These are phyloP conservation scores for Phanerotoma sp. DNA, from an alignment of 2,888 invertebrate genomes.

Conservation along the genomic window DNA sequence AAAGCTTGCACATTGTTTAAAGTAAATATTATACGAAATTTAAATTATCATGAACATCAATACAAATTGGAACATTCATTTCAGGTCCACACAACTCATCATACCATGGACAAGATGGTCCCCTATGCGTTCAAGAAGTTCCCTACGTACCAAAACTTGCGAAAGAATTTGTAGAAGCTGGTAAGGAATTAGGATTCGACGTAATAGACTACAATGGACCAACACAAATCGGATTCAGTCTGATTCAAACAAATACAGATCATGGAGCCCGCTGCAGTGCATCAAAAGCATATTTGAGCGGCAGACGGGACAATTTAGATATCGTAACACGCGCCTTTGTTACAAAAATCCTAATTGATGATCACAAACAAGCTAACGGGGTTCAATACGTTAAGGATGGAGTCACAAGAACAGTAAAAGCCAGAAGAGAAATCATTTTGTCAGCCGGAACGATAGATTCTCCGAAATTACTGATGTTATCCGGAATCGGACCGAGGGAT, in stretches of 20 bases:
- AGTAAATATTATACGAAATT: too few species aligned
- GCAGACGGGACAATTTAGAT: constrained; percentile 54
- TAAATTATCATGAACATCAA: too few species aligned
- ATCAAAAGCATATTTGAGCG: constrained; percentile 60
- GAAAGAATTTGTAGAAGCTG: constrained; percentile 53
- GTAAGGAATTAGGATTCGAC: constrained; percentile 52
- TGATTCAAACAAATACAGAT: constrained; percentile 60
- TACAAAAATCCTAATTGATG: constrained; percentile 44
- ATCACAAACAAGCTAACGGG: constrained; percentile 47
- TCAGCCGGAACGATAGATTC: constrained; percentile 79
- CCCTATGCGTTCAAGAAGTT: constrained; percentile 53
- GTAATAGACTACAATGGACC: constrained; percentile 57
- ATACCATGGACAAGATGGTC: constrained; percentile 55
- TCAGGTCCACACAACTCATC: constrained; percentile 60
- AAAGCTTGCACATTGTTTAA: too few species aligned
- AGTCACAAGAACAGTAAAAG: constrained; percentile 59
- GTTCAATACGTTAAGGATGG: constrained; percentile 61
- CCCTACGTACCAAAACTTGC: constrained; percentile 53
- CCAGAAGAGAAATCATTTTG: constrained; percentile 64
- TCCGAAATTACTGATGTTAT: constrained; percentile 72
- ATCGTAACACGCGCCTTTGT: constrained; percentile 48
- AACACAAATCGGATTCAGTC: constrained; percentile 60
- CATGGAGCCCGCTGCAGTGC: constrained; percentile 61
- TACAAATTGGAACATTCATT: constrained; percentile 52
- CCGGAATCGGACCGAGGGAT: constrained; percentile 66